Percentiles rank a stretch among this genome's conserved stretches.
Evolutionary conservation across 1,140 invertebrate genomes (phyloP).

Genomic region (Drosophila sturtevanti): DNA sequence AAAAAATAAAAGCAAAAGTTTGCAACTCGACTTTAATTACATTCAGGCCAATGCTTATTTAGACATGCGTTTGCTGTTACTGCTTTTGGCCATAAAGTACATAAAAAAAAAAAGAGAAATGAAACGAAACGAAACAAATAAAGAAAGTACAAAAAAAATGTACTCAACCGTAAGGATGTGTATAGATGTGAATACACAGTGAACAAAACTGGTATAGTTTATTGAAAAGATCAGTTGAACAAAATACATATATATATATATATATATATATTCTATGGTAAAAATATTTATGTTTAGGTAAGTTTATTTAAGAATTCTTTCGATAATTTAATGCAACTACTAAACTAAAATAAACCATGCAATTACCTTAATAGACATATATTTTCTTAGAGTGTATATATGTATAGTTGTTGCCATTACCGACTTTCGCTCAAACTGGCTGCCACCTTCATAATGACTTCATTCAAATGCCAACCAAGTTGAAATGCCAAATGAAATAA

Average conservation of each 20-base stretch:
- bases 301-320: no score
- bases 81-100: constrained; percentile 65
- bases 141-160: constrained; percentile 62
- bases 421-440: constrained; percentile 26
- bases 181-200: constrained; percentile 13
- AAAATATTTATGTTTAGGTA: no score
- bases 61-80: constrained; percentile 64
- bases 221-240: no score
- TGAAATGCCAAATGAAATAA: constrained; percentile 80
- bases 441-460: constrained; percentile 75
- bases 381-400: not conserved
- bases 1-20: constrained; percentile 78
- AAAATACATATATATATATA: no score
- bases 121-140: constrained; percentile 39
- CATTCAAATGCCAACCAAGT: constrained; percentile 79
- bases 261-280: no score
- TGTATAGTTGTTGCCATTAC: constrained; percentile 57
- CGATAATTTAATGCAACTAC: no score
- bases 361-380: not conserved
- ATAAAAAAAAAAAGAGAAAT: constrained; percentile 14
- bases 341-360: no score
- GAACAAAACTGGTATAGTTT: not conserved
- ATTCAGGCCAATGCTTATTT: constrained; percentile 76
- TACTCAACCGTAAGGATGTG: constrained; percentile 13
- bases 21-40: constrained; percentile 78